Evolutionary conservation across 2,888 invertebrate species (phyloP).

Genomic region (Ichneumoninae sp.): DNA sequence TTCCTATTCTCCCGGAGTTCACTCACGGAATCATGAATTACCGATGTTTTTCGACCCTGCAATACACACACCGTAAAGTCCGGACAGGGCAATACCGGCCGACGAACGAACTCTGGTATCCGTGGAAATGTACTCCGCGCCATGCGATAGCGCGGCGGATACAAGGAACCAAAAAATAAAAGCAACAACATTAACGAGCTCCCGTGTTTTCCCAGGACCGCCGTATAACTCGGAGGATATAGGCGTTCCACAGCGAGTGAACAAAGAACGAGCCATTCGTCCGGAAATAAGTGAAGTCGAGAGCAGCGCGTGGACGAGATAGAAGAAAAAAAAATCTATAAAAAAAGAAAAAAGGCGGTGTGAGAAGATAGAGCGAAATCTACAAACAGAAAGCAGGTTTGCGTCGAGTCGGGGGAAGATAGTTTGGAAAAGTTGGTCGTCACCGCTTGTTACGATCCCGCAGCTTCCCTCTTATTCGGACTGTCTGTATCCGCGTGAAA

Average conservation of each 20-base stretch:
- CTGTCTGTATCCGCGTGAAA: conserved; percentile 42
- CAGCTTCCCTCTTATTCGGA: conserved; percentile 20
- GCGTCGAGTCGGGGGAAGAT: conserved; percentile 1
- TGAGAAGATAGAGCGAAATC: conserved; percentile 13
- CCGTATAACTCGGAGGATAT: conserved; percentile 26
- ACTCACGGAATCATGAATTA: conserved; percentile 43
- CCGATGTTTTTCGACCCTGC: conserved; percentile 39
- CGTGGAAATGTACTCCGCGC: conserved; percentile 13
- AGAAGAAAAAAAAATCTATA: conserved; percentile 1
- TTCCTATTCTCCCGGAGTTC: neutral
- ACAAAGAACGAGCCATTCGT: conserved; percentile 32
- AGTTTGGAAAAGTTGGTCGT: conserved; percentile 51
- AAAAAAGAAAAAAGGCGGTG: neutral
- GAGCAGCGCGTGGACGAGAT: neutral
- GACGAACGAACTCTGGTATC: conserved; percentile 34
- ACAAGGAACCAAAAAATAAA: neutral
- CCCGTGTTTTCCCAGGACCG: conserved; percentile 29
- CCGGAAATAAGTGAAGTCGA: conserved; percentile 24
- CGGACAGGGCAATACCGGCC: neutral
- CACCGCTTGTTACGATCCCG: conserved; percentile 37
- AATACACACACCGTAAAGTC: conserved; percentile 17
- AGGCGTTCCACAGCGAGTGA: neutral
- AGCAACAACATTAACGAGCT: conserved; percentile 41
- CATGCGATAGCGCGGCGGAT: conserved; percentile 17
- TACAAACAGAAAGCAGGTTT: conserved; percentile 2